Base-by-base conservation (phyloP, 92 coral and sea anemone species). In the Epizoanthus rinbou region DNA sequence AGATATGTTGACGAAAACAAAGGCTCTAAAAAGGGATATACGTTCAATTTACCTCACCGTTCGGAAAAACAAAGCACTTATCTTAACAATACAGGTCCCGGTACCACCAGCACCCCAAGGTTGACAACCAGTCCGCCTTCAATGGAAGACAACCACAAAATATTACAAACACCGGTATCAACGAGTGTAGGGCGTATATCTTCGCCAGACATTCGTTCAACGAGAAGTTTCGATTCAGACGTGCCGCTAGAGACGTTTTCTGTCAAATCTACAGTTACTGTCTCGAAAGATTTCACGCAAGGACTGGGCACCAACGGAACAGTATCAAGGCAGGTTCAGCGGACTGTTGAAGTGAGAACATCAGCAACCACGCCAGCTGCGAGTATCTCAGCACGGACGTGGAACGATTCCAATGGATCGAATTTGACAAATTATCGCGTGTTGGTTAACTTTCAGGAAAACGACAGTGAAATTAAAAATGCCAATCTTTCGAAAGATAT, bases 101-200 rank as follows among this genome's bases (percentile, higher is more conserved):
- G 18, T 28, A 33, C 54, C 66, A 78, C 70, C 82, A 62, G 82
- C 57, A 62, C 72, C 23, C 82, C 82, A 5, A 41, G 17, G 17
- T 39, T 78, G 53, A 16, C 50, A 35, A 39, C 82, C 43, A 62
- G 69, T 9, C 82, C 70, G 6, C 57, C 58, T 63, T 22, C 50
- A 16, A 43, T 43, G 17, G 8, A 35, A 62, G 59, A 62, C 82
- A n/a, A 35, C 37, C 35, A 59, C 57, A 0, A 19, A 65, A 65
- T 3, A 4, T 31, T 28, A n/a, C n/a, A 8, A 65, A 35, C 19
- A 67, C 73, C 73, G 19, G 47, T 41, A 13, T 50, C 9, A 16
- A 41, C 45, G 19, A 14, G 41, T 33, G 5, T 17, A 41, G 73
- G 35, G 37, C 10, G 39, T 33, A 67, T 13, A 33, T 31, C 4